Percentiles rank a stretch among this genome's conserved stretches.
Evolutionary conservation across 2,888 invertebrate genomes (phyloP).

Genomic region (Arge pagana): DNA sequence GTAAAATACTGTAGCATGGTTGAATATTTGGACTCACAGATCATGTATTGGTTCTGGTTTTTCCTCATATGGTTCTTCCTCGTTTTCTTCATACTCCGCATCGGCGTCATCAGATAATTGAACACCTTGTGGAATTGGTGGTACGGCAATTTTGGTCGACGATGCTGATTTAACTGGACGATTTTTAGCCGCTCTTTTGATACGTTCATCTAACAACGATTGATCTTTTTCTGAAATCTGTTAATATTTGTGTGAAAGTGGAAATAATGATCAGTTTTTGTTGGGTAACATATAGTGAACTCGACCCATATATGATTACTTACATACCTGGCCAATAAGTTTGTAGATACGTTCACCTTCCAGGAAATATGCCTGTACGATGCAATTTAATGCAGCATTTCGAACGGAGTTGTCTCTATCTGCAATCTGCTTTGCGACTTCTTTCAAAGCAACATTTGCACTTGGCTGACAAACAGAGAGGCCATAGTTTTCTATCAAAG

Average conservation of each 20-base stretch:
- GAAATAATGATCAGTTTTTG: too few relatives aligned
- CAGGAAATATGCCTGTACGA: conserved; percentile 86
- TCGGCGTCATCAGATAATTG: conserved; percentile 50
- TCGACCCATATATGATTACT: too few relatives aligned
- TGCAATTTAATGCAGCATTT: conserved; percentile 93
- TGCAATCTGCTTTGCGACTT: conserved; percentile 92
- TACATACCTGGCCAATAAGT: conserved; percentile 79
- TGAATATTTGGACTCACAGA: conserved; percentile 4
- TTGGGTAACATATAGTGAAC: too few relatives aligned
- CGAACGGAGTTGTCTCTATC: conserved; percentile 96
- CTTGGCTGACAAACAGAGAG: conserved; percentile 82
- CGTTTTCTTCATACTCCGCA: conserved; percentile 54
- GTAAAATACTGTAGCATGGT: too few relatives aligned
- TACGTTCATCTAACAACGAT: conserved; percentile 92
- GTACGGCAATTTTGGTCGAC: conserved; percentile 57
- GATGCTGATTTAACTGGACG: conserved; percentile 61
- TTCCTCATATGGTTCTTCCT: conserved; percentile 44
- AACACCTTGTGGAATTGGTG: conserved; percentile 45
- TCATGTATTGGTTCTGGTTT: conserved; percentile 32
- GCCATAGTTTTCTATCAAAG: conserved; percentile 84
- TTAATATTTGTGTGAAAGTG: too few relatives aligned
- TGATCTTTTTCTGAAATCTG: conserved; percentile 93
- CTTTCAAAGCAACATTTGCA: conserved; percentile 79
- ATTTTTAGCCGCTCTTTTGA: conserved; percentile 84
- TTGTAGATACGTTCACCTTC: conserved; percentile 92